phyloP scores from a whole-genome alignment of 2,797 vertebrate species.

The Gallinago stenura region DNA sequence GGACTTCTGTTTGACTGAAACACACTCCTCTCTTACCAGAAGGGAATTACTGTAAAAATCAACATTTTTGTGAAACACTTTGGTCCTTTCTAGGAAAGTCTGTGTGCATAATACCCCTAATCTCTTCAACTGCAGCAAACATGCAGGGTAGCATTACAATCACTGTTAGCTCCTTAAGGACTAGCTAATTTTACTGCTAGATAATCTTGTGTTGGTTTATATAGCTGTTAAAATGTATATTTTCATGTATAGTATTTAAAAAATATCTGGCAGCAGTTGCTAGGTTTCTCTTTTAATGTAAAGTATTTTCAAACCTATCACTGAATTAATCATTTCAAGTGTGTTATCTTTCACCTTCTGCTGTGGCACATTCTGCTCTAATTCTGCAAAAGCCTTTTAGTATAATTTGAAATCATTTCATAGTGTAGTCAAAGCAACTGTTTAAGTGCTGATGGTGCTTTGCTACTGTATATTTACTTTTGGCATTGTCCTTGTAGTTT shows the following conservation, averaged over 20 bases:
- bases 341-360: constrained; percentile 36
- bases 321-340: constrained; percentile 36
- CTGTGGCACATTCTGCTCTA: constrained; percentile 8
- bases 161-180: background rate
- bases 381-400: constrained; percentile 41
- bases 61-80: background rate
- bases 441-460: constrained; percentile 17
- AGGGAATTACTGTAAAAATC: background rate
- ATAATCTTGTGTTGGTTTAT: background rate
- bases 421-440: background rate
- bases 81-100: background rate
- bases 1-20: constrained; percentile 28
- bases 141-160: background rate
- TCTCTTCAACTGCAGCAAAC: background rate
- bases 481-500: background rate
- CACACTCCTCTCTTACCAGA: background rate
- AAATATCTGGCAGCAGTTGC: background rate
- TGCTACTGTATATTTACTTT: background rate
- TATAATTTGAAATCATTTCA: background rate
- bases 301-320: background rate
- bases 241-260: background rate
- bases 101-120: background rate
- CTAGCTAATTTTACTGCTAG: background rate
- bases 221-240: background rate
- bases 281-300: background rate